These are phyloP conservation scores for Anolis apletophallus DNA, from an alignment of 2,797 vertebrate species.

Conservation along the genomic window DNA sequence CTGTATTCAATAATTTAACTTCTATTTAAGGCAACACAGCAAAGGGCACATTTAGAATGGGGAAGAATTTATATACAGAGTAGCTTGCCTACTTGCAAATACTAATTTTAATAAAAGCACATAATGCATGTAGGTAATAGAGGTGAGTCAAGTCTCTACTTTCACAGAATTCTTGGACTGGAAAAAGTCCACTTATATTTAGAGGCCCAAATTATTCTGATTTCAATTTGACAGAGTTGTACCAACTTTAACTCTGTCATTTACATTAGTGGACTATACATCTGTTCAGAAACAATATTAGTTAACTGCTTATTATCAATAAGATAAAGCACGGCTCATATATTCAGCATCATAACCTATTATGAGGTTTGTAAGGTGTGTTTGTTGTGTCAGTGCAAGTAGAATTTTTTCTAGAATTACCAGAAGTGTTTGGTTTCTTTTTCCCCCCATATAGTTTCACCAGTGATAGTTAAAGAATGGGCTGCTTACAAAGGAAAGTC, in stretches of 20 bases:
- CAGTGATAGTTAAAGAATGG: slow-evolving; percentile 95
- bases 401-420: background rate
- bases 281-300: background rate
- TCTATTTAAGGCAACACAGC: background rate
- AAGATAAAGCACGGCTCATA: background rate
- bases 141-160: background rate
- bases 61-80: background rate
- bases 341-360: background rate
- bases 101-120: background rate
- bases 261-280: background rate
- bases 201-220: too few relatives aligned
- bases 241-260: background rate
- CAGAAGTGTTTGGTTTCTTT: slow-evolving; percentile 24
- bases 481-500: slow-evolving; percentile 96
- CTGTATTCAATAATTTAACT: background rate
- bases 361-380: background rate
- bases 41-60: background rate
- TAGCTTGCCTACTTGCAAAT: background rate
- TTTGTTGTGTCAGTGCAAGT: background rate
- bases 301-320: background rate
- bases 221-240: background rate
- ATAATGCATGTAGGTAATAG: background rate
- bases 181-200: background rate
- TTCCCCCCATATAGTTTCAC: slow-evolving; percentile 80
- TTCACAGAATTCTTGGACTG: background rate